Evolutionary conservation across 2,113 vertebrate genomes (phyloP), one percentile per base, ranked within the genome.

Genomic region (Rynchops niger): DNA sequence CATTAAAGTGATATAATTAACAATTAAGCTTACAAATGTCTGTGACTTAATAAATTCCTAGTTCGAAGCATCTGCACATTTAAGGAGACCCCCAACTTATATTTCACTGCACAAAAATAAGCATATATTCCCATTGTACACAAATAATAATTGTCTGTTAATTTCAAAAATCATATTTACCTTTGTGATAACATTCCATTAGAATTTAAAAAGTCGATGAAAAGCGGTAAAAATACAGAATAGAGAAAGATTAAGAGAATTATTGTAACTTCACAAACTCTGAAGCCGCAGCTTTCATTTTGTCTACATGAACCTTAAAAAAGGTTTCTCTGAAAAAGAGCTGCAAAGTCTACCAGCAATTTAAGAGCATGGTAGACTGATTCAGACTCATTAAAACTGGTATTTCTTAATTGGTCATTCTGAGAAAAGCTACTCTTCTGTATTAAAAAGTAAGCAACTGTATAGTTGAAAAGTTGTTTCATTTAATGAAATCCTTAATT

Each of bases 1-100:
- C 36, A 86, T 50, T 86, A 77, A 65, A 90, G 58, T 96, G 66
- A 93, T 77, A 71, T 45, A 50, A 94, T 53, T 86, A 86, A 91
- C 55, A 88, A 81, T 58, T 73, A 80, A 81, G 63, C 26, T 86
- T 66, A 88, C 25, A 86, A 84, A 62, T 6, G 22, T 36, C 43
- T 69, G 45, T 43, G 30, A 65, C 58, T 88, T 82, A 70, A 86
- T 43, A 73, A 84, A 93, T 49, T 76, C 52, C 56, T 52, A 69
- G 18, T 72, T 59, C 56, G 34, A 93, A 93, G 56, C 32, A 91
- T 21, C 66, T 69, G 36, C 15, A 63, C 43, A 67, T 72, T 79
- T 76, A 63, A 89, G 15, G 11, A 61, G 8, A 74, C 16, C 14
- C 27, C 6, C 32, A 82, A 40, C 14, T 69, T 71, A 45, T 25